Base-by-base conservation (phyloP, 2,113 vertebrate genomes). In the Taxidea taxus region DNA sequence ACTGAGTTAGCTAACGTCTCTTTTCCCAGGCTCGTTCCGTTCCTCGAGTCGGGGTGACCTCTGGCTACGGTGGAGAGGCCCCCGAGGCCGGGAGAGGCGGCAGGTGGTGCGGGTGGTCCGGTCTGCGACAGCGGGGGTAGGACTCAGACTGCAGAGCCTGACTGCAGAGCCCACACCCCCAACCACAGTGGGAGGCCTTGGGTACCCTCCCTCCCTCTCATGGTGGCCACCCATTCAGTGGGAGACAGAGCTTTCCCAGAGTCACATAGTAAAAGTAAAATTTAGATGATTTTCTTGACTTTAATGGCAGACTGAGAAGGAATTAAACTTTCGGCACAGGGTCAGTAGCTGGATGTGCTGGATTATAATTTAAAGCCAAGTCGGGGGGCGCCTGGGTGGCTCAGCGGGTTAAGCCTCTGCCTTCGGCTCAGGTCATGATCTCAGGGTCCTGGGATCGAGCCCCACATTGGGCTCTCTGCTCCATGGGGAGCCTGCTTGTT, bases 1-100 rank as follows among this genome's bases (percentile, higher is more conserved):
- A 21, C 1, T 31, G 58, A 37, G 31, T 54, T 77, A 21, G 27
- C 16, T 29, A 20, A 37, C 14, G 6, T 56, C 56, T 49, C 12
- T 37, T 87, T 85, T 68, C 70, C 92, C 72, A 68, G 54, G 62
- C 31, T 37, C 49, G n/a, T 58, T 15, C 9, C 7, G 9, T 20
- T 6, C 3, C 44, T 62, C 4, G 0, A 20, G 44, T 34, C 31
- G 5, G 37, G 13, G 9, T n/a, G 64, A n/a, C 7, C 64, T 72
- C 49, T 23, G 31, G 34, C 42, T 34, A 0, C 7, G 54, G 44
- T 8, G 34, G 42, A 44, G 29, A 21, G 44, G 37, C 49, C 12
- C 37, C 29, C 7, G 25, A 39, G 29, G 16, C 18, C 0, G 0
- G 27, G 37, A 6, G 13, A 13, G 54, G 82, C 27, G 31, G n/a